Conservation (phyloP, 2,888 invertebrate species). For the Scaptomyza flava region DNA sequence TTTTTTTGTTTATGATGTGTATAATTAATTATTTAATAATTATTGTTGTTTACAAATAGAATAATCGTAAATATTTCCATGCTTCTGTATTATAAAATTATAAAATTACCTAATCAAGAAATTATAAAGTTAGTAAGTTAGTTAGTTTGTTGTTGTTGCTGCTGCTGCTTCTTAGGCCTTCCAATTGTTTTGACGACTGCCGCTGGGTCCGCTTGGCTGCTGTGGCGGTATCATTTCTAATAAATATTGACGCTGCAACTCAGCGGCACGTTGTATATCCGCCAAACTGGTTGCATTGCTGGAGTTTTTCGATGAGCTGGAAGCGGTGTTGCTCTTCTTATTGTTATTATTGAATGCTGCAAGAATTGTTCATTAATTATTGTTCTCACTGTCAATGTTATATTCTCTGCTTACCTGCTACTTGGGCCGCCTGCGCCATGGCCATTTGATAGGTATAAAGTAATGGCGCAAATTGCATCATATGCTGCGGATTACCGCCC, state of each 20-base stretch:
- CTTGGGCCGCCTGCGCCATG: slow-evolving; percentile 90
- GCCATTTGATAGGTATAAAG: slow-evolving; percentile 95
- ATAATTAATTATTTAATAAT: slow-evolving; percentile 71
- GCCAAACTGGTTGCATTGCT: slow-evolving; percentile 85
- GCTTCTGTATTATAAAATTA: slow-evolving; percentile 56
- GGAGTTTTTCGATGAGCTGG: slow-evolving; percentile 78
- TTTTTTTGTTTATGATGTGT: slow-evolving; percentile 32
- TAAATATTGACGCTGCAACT: slow-evolving; percentile 96
- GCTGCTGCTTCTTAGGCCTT: slow-evolving; percentile 78
- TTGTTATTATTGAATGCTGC: slow-evolving; percentile 77
- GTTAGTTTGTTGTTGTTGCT: slow-evolving; percentile 19
- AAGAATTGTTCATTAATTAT: not conserved
- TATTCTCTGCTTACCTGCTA: slow-evolving; percentile 74
- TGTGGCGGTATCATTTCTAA: slow-evolving; percentile 95
- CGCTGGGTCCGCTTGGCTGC: slow-evolving; percentile 83
- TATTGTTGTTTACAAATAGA: slow-evolving; percentile 76
- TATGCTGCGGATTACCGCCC: slow-evolving; percentile 89
- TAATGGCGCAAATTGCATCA: slow-evolving; percentile 94
- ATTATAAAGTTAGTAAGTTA: slow-evolving; percentile 58
- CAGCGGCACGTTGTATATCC: slow-evolving; percentile 93
- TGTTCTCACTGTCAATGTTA: too few relatives aligned
- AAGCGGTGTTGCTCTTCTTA: slow-evolving; percentile 80
- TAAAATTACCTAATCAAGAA: slow-evolving; percentile 75
- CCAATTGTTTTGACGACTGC: slow-evolving; percentile 85
- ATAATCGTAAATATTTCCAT: slow-evolving; percentile 65